Base-by-base conservation (phyloP, 2,113 vertebrate genomes). In the Regulus satrapa region DNA sequence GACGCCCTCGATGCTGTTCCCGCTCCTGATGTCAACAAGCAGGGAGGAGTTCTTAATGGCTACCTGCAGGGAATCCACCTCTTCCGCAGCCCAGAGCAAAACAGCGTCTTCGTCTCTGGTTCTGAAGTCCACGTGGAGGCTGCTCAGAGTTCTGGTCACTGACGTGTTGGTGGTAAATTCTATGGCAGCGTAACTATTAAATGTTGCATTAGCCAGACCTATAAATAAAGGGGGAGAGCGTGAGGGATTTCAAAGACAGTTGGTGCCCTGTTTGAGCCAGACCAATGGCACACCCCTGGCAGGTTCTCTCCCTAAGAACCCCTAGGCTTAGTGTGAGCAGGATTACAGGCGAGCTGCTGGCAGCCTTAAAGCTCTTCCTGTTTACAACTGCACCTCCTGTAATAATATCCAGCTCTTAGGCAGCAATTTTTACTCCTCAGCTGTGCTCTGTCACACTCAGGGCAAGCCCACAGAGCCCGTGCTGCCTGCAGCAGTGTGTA, bases 191-290 rank as follows among this genome's bases (percentile, higher is more conserved):
- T 98, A 97, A 95, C 98, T 98, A 32, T 98, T 84, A 56, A 99
- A 99, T 1, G 98, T 98, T 71, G 99, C 98, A 16, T 99, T 98
- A 23, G 98, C 98, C 85, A 99, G 96, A 98, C 99, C 99, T 99
- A 96, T 31, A 14, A 79, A 93, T 34, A 92, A 61, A 80, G 64
- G 36, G 23, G 45, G 4, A 56, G 8, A 81, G 34, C 38, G 41
- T 3, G 5, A 59, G 31, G 28, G 74, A 80, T 49, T 40, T 29
- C 7, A 38, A 7, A 51, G 79, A 48, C 36, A 10, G 55, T 49
- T 18, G 51, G 77, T 82, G 62, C 72, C 58, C 20, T 6, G 34
- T 62, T 82, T 43, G 87, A 73, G 62, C 38, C 92, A 95, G 66
- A 59, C 54, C 75, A 77, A 32, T 41, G 48, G 52, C 80, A 93